These are phyloP conservation scores for Erynnis tages DNA, from an alignment of 2,888 invertebrate genomes.

Conservation along the genomic window DNA sequence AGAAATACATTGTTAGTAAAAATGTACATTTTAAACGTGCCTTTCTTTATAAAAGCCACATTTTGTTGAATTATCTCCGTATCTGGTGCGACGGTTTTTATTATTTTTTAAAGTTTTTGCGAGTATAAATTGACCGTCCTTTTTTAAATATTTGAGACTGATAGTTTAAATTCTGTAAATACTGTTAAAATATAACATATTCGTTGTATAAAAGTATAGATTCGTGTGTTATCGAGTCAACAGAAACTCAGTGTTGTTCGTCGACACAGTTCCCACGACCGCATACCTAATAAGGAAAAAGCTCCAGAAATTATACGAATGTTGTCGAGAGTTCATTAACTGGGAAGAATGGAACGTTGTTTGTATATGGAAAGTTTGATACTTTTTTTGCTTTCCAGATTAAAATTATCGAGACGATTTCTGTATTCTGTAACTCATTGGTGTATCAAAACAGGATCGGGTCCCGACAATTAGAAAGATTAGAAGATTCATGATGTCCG, in stretches of 20 bases:
- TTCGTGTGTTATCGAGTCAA: neutral
- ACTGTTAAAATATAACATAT: too few relatives aligned
- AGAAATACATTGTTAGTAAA: slow-evolving; percentile 14
- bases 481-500: too few relatives aligned
- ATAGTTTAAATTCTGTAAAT: too few relatives aligned
- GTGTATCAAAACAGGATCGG: too few relatives aligned
- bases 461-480: too few relatives aligned
- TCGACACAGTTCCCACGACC: slow-evolving; percentile 4
- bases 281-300: slow-evolving; percentile 10
- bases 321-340: slow-evolving; percentile 5
- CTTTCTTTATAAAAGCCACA: neutral
- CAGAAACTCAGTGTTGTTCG: slow-evolving; percentile 2
- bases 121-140: too few relatives aligned
- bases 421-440: too few relatives aligned
- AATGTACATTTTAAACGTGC: slow-evolving; percentile 8
- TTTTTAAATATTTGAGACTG: too few relatives aligned
- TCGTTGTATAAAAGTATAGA: too few relatives aligned
- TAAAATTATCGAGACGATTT: too few relatives aligned
- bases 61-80: slow-evolving; percentile 3
- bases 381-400: too few relatives aligned
- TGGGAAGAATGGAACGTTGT: neutral
- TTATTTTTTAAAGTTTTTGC: too few relatives aligned
- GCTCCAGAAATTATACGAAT: slow-evolving; percentile 5
- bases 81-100: neutral
- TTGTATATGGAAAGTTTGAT: neutral